phyloP scores from a whole-genome alignment of 2,888 invertebrate species.

The Ferdinandea cuprea region DNA sequence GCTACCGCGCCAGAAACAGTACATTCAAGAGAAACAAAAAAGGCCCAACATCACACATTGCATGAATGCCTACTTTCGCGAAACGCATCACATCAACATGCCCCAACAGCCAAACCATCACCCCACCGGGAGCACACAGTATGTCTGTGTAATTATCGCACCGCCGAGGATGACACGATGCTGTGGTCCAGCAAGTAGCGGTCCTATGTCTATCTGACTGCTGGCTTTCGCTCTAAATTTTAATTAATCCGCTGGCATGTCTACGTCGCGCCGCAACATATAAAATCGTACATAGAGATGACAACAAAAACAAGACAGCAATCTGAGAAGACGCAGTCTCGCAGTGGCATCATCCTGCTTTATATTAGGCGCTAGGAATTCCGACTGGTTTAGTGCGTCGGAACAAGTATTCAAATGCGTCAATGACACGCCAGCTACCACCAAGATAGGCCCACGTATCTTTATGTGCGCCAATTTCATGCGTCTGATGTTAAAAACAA shows the following conservation, averaged over 20 bases:
- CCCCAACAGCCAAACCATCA: slow-evolving; percentile 12
- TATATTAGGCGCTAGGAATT: slow-evolving; percentile 66
- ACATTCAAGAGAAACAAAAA: not conserved
- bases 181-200: slow-evolving; percentile 67
- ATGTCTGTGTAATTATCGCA: slow-evolving; percentile 69
- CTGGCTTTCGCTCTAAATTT: slow-evolving; percentile 70
- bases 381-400: slow-evolving; percentile 65
- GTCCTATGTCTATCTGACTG: slow-evolving; percentile 54
- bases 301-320: slow-evolving; percentile 56
- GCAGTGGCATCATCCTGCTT: slow-evolving; percentile 10
- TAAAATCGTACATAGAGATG: slow-evolving; percentile 38
- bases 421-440: slow-evolving; percentile 70
- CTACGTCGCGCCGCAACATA: slow-evolving; percentile 54
- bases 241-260: slow-evolving; percentile 73
- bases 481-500: slow-evolving; percentile 42
- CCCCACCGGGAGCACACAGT: slow-evolving; percentile 41
- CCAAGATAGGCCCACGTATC: slow-evolving; percentile 48
- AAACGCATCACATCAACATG: slow-evolving; percentile 34
- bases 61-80: slow-evolving; percentile 13
- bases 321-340: slow-evolving; percentile 46
- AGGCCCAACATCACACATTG: slow-evolving; percentile 42
- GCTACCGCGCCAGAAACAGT: slow-evolving; percentile 23
- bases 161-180: slow-evolving; percentile 61
- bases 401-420: slow-evolving; percentile 71
- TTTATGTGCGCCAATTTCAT: slow-evolving; percentile 38